Evolutionary conservation across 2,888 invertebrate genomes (phyloP).

Genomic region (Drosophila pegasa): DNA sequence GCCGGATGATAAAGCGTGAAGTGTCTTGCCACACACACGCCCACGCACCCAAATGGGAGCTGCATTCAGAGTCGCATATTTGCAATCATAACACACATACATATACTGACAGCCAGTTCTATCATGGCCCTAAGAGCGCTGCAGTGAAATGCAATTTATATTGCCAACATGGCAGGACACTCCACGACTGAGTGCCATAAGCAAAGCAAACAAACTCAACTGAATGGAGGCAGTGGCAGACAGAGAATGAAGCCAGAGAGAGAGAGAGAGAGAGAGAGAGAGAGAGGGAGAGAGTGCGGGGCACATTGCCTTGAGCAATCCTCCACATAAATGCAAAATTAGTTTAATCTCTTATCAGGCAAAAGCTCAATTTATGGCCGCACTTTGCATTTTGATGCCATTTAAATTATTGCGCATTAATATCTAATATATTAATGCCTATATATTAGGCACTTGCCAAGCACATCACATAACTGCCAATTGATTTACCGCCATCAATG

Average conservation of each 20-base stretch:
- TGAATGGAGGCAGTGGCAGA: not conserved
- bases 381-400: conserved; percentile 39
- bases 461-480: not conserved
- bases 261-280: not conserved
- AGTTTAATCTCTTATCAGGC: conserved; percentile 39
- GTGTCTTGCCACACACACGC: conserved; percentile 4
- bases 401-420: conserved; percentile 45
- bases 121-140: conserved; percentile 30
- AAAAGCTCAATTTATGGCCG: conserved; percentile 40
- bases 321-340: conserved; percentile 45
- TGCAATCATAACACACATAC: conserved; percentile 68
- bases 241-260: not conserved
- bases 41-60: not conserved
- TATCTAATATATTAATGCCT: conserved; percentile 11
- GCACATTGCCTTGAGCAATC: conserved; percentile 10
- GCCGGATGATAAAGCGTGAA: conserved; percentile 10
- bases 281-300: not conserved
- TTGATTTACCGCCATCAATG: conserved; percentile 21
- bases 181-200: conserved; percentile 54
- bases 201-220: conserved; percentile 35
- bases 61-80: conserved; percentile 51
- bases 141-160: conserved; percentile 69
- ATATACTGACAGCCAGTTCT: conserved; percentile 56
- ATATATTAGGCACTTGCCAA: conserved; percentile 5
- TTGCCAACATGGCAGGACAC: conserved; percentile 62